Evolutionary conservation across 2,797 vertebrate species (phyloP), one percentile per base, ranked within the genome.

Genomic region (Ptychobarbus kaznakovi): DNA sequence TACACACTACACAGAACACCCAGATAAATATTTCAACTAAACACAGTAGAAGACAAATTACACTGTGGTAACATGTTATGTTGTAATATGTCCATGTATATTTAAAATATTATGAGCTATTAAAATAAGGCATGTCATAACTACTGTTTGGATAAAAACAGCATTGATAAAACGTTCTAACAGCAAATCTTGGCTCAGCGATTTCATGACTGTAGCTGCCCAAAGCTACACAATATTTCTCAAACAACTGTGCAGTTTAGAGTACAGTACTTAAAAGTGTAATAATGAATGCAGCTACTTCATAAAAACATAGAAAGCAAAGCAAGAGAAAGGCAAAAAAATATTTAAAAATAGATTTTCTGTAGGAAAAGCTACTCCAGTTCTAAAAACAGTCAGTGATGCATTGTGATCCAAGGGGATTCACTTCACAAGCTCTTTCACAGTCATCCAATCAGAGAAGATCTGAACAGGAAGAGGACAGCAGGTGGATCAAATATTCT

Each of bases 41-140:
- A 73, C 4, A 28, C 53, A 66, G 58, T 28, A 83, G 74, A 84
- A 44, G n/a, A 76, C 35, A 61, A 72, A 51, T 65, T 70, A 32
- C 20, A 82, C 66, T 65, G 44, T 73, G 81, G 68, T 10, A 61
- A 25, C 68, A 18, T 13, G 28, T 82, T 73, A 56, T 68, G 82
- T 3, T 76, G 58, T 40, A 69, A 78, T 65, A 56, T 77, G 65
- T 58, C 69, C 38, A 44, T 68, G 78, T 51, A 53, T 38, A 25
- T 87, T 77, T 78, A 83, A 51, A 87, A 63, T 61, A 86, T 70
- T 81, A 78, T 58, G 25, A 90, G 85, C 88, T 76, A 69, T 89
- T 91, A 80, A 91, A 85, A 89, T 94, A 93, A 94, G 92, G 93
- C 92, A 91, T 90, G 85, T 70, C 81, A 80, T 49, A 83, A 81